These are phyloP conservation scores for Hylaea fasciaria DNA, from an alignment of 2,888 invertebrate species.

Conservation along the genomic window DNA sequence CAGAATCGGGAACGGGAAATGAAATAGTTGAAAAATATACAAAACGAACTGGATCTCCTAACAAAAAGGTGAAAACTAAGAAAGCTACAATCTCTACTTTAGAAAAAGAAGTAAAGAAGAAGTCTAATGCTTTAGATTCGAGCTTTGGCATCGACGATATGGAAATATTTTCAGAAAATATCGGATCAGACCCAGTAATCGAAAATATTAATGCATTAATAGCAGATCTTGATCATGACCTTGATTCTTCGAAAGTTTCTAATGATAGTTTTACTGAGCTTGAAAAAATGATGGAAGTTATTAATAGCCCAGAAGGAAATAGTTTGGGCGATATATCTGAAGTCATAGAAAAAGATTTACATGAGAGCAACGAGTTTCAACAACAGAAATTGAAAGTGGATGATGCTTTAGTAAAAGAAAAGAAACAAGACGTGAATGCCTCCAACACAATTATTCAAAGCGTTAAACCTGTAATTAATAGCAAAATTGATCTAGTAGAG, in stretches of 20 bases:
- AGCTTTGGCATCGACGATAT: conserved; percentile 66
- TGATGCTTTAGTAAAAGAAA: neutral
- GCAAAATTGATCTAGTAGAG: neutral
- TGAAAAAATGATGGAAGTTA: conserved; percentile 62
- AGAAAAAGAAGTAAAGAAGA: conserved; percentile 17
- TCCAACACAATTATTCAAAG: neutral
- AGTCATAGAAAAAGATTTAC: conserved; percentile 47
- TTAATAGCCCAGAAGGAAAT: conserved; percentile 49
- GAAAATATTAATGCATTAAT: conserved; percentile 73
- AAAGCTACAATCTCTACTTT: conserved; percentile 3
- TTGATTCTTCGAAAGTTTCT: conserved; percentile 55
- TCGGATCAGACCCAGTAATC: conserved; percentile 63
- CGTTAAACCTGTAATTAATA: neutral
- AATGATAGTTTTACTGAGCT: conserved; percentile 61
- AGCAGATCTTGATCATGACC: conserved; percentile 69
- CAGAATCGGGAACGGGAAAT: conserved; percentile 50
- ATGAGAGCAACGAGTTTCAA: conserved; percentile 33
- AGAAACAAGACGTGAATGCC: neutral
- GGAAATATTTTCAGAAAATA: conserved; percentile 71
- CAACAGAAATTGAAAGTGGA: neutral
- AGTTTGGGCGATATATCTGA: conserved; percentile 47
- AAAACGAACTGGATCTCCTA: conserved; percentile 8
- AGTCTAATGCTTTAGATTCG: conserved; percentile 38
- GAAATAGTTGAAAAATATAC: conserved; percentile 5
- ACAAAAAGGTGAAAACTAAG: conserved; percentile 15